Evolutionary conservation across 2,888 invertebrate species (phyloP).

Genomic region (Perdita meconis): DNA sequence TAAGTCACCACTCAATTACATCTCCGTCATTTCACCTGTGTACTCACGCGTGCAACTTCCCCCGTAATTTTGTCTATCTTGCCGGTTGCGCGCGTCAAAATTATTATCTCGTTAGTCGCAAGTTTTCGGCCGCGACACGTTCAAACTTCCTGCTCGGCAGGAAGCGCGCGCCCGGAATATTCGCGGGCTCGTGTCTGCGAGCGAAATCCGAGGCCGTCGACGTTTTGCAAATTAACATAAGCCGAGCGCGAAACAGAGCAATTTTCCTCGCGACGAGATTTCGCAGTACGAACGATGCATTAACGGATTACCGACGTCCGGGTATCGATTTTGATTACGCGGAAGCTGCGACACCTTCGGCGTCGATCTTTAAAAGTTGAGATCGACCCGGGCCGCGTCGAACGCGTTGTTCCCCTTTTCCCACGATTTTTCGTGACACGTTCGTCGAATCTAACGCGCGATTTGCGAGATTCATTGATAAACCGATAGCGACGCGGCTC

Average conservation of each 20-base stretch:
- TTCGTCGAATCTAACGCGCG: conserved; percentile 3
- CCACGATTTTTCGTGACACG: not conserved
- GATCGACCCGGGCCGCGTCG: too few species aligned
- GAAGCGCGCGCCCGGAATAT: conserved; percentile 47
- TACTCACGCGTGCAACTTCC: conserved; percentile 28
- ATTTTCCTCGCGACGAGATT: conserved; percentile 22
- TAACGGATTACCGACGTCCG: conserved; percentile 32
- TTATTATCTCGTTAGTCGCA: conserved; percentile 62
- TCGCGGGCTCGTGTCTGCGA: conserved; percentile 36
- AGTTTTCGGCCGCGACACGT: conserved; percentile 58
- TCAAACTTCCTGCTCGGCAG: conserved; percentile 51
- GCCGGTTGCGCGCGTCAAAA: conserved; percentile 43
- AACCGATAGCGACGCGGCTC: not conserved
- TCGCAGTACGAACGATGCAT: conserved; percentile 20
- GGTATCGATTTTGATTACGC: conserved; percentile 16
- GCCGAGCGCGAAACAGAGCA: conserved; percentile 1
- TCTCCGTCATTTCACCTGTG: not conserved
- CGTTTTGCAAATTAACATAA: conserved; percentile 51
- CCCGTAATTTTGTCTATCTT: conserved; percentile 38
- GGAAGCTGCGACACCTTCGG: too few species aligned
- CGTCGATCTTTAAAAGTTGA: too few species aligned
- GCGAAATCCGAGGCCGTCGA: conserved; percentile 42
- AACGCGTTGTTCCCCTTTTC: not conserved
- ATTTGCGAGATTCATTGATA: conserved; percentile 27
- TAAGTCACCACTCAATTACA: conserved; percentile 12